Base-by-base conservation (phyloP, 2,797 vertebrate genomes). In the Myotis pilosus region DNA sequence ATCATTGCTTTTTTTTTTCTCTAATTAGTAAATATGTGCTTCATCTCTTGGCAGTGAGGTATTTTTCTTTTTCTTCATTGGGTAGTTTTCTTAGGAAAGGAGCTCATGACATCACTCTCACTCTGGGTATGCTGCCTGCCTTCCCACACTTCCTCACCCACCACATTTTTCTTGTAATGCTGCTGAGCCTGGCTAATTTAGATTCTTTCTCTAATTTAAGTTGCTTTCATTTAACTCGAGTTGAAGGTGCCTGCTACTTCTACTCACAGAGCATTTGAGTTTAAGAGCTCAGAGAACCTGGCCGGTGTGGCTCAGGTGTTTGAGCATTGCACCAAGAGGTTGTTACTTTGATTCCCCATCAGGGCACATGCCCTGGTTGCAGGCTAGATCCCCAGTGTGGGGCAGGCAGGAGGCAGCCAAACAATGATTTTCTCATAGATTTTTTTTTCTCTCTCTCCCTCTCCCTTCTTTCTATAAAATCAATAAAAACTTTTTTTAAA, bases 121-220 rank as follows among this genome's bases (percentile, higher is more conserved):
- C 87, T 94, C 15, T 28, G 75, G 25, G 25, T 80, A 7, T 75
- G 33, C 33, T 68, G 9, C 3, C 6, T 47, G 33, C 74, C 72
- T 93, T 92, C 86, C 78, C 78, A 92, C 84, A 55, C 53, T 41
- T 84, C 95, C 90, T 94, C 82, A 87, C 72, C 68, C 44, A 57
- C 51, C 41, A 47, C 64, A 25, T 62, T 84, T 79, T 53, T 64
- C 86, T 64, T 93, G 7, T 19, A 83, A 74, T 62, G 30, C 90
- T 95, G 12, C 66, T 28, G 49, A 91, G 51, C 87, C 86, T 94
- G 53, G 47, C 44, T 92, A 79, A 95, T 89, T 92, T 92, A 82
- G 71, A 38, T 74, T 57, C 57, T 86, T 76, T 91, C 85, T 92
- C 82, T 95, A 88, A 93, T 88, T 93, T 86, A 85, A 92, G 83